Conservation (phyloP, 1,140 invertebrate genomes). For the Zaprionus nigranus region DNA sequence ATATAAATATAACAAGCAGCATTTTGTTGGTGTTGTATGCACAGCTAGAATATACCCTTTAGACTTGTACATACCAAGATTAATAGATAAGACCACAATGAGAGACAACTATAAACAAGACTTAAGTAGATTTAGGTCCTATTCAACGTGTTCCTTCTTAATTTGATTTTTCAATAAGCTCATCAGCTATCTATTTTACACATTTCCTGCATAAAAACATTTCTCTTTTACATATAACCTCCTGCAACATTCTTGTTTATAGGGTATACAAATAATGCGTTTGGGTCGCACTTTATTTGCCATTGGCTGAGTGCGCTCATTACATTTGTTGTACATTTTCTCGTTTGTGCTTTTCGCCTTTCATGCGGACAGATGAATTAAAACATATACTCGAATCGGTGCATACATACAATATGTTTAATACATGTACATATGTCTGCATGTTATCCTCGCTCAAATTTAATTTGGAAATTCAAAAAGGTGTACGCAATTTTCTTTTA, state of each 20-base stretch:
- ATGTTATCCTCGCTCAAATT: slow-evolving; percentile 19
- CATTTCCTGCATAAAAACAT: too few relatives aligned
- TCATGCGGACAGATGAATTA: slow-evolving; percentile 63
- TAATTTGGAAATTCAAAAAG: slow-evolving; percentile 24
- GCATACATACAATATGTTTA: slow-evolving; percentile 46
- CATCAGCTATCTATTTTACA: neutral
- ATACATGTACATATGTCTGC: slow-evolving; percentile 16
- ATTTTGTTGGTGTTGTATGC: neutral
- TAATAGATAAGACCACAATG: too few relatives aligned
- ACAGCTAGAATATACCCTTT: neutral
- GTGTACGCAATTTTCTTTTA: slow-evolving; percentile 55
- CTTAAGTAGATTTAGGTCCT: too few relatives aligned
- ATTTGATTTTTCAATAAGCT: too few relatives aligned
- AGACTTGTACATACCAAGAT: too few relatives aligned
- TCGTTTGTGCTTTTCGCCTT: slow-evolving; percentile 45
- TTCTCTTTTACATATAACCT: too few relatives aligned
- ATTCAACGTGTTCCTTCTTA: too few relatives aligned
- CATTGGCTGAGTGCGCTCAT: slow-evolving; percentile 27
- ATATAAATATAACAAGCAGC: neutral
- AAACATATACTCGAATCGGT: slow-evolving; percentile 28
- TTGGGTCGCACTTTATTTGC: slow-evolving; percentile 57
- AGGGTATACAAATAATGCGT: slow-evolving; percentile 55
- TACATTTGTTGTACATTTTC: slow-evolving; percentile 30
- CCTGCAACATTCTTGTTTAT: neutral
- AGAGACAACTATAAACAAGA: too few relatives aligned